These are phyloP conservation scores for Diuraphis noxia DNA, from an alignment of 1,140 invertebrate genomes.

Conservation along the genomic window DNA sequence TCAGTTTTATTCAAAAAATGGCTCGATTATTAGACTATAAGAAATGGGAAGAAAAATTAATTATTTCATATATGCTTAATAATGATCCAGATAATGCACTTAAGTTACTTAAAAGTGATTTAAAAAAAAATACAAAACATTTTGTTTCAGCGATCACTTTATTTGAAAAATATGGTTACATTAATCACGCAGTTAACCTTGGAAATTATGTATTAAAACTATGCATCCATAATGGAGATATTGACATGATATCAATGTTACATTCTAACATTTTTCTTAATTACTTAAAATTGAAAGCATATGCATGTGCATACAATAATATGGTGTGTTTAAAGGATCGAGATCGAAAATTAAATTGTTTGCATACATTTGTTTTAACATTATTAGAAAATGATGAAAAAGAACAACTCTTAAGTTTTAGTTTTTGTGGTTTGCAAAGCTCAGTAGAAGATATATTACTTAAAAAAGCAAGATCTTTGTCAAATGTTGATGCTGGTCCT, in stretches of 20 bases:
- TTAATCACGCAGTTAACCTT: conserved; percentile 31
- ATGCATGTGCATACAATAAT: background rate
- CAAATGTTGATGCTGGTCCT: conserved; percentile 23
- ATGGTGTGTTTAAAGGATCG: conserved; percentile 27
- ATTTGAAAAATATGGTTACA: conserved; percentile 37
- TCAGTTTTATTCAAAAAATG: conserved; percentile 37
- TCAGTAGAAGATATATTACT: conserved; percentile 41
- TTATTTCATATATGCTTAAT: conserved; percentile 46
- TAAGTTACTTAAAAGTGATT: conserved; percentile 5
- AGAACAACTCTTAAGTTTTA: conserved; percentile 16
- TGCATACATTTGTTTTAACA: conserved; percentile 45
- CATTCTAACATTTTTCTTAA: conserved; percentile 45
- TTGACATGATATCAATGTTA: conserved; percentile 35
- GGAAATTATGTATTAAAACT: conserved; percentile 31
- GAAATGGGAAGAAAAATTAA: conserved; percentile 41
- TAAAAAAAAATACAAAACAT: background rate
- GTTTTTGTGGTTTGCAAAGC: conserved; percentile 34
- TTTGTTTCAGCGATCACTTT: conserved; percentile 25
- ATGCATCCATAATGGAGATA: background rate
- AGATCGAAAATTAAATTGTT: conserved; percentile 40
- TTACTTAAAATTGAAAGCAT: conserved; percentile 36
- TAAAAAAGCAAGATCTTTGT: conserved; percentile 46
- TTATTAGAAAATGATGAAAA: conserved; percentile 45
- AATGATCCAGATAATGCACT: conserved; percentile 47
- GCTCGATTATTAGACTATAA: conserved; percentile 6